Conservation (phyloP, 1,140 invertebrate genomes). For the Brachionus manjavacas region DNA sequence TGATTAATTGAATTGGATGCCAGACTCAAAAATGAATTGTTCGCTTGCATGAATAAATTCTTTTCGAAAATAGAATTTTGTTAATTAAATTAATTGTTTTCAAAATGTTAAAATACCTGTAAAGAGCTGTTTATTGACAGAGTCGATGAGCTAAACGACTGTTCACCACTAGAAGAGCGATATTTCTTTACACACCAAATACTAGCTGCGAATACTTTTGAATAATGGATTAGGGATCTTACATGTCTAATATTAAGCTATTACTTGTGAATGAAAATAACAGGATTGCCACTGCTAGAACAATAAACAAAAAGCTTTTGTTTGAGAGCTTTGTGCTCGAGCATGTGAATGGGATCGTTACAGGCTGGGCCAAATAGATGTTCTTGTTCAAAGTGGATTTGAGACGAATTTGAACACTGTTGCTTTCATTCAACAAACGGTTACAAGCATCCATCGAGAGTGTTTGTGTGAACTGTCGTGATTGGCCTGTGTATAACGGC, state of each 20-base stretch:
- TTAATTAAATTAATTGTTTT: background rate
- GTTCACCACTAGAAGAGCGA: background rate
- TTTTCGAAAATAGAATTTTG: background rate
- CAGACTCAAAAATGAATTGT: background rate
- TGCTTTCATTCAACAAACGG: background rate
- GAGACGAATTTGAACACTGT: background rate
- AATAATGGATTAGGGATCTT: background rate
- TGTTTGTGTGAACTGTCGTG: background rate
- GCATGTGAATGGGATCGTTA: background rate
- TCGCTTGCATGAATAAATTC: constrained; percentile 9
- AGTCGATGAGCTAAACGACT: background rate
- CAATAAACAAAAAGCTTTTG: constrained; percentile 2
- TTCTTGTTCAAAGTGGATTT: background rate
- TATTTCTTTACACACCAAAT: background rate
- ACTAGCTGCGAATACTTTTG: background rate
- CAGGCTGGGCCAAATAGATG: background rate
- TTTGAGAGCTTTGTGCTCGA: background rate
- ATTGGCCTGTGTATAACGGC: background rate
- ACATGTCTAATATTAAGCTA: background rate
- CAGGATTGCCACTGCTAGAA: background rate
- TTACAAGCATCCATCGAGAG: background rate
- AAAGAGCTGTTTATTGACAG: constrained; percentile 34
- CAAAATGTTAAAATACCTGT: background rate
- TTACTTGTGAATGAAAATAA: constrained; percentile 4
- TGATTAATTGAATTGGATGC: background rate